Evolutionary conservation across 1,140 invertebrate species (phyloP).

Genomic region (Hormaphis cornu): DNA sequence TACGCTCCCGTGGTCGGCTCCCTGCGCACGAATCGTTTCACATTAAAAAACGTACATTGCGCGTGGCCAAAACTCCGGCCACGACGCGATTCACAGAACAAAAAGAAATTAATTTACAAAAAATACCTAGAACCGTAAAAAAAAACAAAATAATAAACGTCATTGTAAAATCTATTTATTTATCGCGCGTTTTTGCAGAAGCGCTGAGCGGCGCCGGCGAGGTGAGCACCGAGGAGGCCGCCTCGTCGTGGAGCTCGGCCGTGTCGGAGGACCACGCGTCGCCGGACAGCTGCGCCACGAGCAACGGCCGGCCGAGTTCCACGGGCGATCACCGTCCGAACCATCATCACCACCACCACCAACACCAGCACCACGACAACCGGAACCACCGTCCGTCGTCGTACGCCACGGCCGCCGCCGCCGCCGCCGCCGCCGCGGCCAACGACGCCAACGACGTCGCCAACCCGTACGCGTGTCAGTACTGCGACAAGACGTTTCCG

Average conservation of each 20-base stretch:
- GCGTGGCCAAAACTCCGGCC: no score
- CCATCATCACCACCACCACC: neutral
- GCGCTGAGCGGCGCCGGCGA: slow-evolving; percentile 48
- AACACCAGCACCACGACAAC: slow-evolving; percentile 41
- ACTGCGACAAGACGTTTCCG: slow-evolving; percentile 84
- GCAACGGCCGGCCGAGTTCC: slow-evolving; percentile 21
- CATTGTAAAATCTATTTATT: no score
- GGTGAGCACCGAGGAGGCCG: slow-evolving; percentile 44
- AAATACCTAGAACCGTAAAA: no score
- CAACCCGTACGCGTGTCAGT: slow-evolving; percentile 78
- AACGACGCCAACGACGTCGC: slow-evolving; percentile 57
- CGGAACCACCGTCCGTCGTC: slow-evolving; percentile 40
- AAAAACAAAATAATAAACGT: no score
- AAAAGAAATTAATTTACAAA: no score
- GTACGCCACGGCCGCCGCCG: slow-evolving; percentile 51
- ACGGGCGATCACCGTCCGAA: neutral
- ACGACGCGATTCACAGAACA: no score
- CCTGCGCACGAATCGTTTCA: no score
- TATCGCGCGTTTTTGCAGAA: slow-evolving; percentile 45
- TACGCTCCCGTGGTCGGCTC: no score
- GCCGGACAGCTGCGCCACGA: slow-evolving; percentile 37
- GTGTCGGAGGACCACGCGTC: slow-evolving; percentile 45
- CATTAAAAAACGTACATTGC: no score
- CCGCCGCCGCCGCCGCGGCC: slow-evolving; percentile 47
- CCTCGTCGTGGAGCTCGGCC: slow-evolving; percentile 50